Percentiles rank a stretch among this genome's conserved stretches.
phyloP scores from a whole-genome alignment of 2,113 vertebrate species.

The Cynocephalus volans region DNA sequence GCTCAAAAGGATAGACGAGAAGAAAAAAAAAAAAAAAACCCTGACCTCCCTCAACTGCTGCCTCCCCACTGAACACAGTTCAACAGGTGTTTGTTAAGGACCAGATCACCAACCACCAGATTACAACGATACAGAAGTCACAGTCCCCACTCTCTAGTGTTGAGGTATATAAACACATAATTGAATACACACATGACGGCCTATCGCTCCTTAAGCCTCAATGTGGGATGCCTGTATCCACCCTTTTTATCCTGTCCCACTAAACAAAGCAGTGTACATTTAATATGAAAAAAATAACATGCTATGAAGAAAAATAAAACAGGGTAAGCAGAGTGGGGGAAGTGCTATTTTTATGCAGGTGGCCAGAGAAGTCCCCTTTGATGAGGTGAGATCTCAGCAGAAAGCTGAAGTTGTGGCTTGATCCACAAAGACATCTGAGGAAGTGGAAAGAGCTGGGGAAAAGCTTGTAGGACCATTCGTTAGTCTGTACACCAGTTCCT shows the following conservation, averaged over 20 bases:
- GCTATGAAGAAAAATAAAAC: not conserved
- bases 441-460: not conserved
- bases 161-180: not conserved
- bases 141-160: not conserved
- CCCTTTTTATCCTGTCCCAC: not conserved
- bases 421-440: not conserved
- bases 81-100: slow-evolving; percentile 6
- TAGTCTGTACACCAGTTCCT: not conserved
- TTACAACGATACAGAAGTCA: not conserved
- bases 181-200: not conserved
- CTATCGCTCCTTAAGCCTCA: not conserved
- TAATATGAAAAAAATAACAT: not conserved
- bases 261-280: not conserved
- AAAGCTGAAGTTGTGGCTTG: not conserved
- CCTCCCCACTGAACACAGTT: no score
- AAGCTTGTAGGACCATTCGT: no score
- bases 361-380: not conserved
- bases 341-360: not conserved
- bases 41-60: not conserved
- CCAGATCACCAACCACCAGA: not conserved
- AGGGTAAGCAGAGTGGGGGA: not conserved
- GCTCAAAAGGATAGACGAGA: not conserved
- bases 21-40: not conserved
- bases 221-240: not conserved
- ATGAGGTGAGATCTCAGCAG: not conserved